Evolutionary conservation across 2,888 invertebrate species (phyloP).

Genomic region (Eristalis intricaria): DNA sequence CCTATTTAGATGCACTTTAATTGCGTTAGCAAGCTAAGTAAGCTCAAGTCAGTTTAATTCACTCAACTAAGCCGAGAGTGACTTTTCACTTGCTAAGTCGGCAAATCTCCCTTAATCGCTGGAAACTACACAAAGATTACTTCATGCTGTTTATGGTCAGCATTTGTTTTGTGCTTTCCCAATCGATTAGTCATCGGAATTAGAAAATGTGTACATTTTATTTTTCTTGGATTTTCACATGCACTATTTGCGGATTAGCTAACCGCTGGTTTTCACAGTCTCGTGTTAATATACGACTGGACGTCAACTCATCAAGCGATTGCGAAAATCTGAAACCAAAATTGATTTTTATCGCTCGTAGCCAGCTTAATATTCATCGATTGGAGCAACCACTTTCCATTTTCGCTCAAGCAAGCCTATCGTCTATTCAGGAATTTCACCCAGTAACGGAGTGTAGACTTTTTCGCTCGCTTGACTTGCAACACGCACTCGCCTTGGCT

Average conservation of each 20-base stretch:
- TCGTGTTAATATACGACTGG: background rate
- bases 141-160: background rate
- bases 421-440: background rate
- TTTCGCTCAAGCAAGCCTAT: background rate
- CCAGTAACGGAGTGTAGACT: background rate
- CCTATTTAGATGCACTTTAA: background rate
- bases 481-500: background rate
- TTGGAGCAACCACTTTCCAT: background rate
- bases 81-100: too few relatives aligned
- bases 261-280: background rate
- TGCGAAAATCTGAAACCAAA: background rate
- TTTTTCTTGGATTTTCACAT: background rate
- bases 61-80: too few relatives aligned
- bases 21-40: background rate
- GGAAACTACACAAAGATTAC: background rate
- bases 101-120: too few relatives aligned
- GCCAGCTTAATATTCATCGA: background rate
- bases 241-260: background rate
- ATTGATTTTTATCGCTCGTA: background rate
- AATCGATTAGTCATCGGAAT: background rate
- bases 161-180: background rate
- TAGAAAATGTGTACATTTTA: background rate
- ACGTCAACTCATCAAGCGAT: background rate
- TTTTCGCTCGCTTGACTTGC: background rate
- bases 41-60: too few relatives aligned